Evolutionary conservation across 1,140 invertebrate species (phyloP), one percentile per base, ranked within the genome.

Genomic region (Sinonovacula constricta): DNA sequence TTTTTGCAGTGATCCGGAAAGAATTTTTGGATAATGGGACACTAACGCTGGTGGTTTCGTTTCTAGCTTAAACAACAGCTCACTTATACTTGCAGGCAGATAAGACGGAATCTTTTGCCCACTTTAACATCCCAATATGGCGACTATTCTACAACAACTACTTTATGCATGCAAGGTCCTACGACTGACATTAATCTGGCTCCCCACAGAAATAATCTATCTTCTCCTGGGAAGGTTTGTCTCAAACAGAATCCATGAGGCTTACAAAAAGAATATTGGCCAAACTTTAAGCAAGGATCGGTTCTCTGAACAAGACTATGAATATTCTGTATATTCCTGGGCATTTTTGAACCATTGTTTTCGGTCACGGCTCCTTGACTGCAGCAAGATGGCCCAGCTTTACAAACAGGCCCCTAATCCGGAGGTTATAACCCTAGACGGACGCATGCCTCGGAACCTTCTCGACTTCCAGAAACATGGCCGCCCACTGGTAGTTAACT

Each of bases 401-500:
- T 31, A 36, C 7, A 15, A 56, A 24, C 3, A 28, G 56, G 70
- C 70, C 7, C 59, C 59, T 14, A 74, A 63, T 54, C 4, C 60
- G 49, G 36, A 49, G 5, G 70, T 74, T 34, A 15, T 74, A 18
- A 24, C 39, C 12, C n/a, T 74, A 24, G 70, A 51, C 18, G 39
- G n/a, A 36, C 18, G 45, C 39, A 30, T 34, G 26, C 18, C 57
- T 7, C 18, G 15, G 15, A 81, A 70, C 1, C 39, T 87, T 31
- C 33, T 83, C 0, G 80, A 85, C 49, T 77, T 79, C 68, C 54
- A 71, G 51, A 69, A 34, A 14, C 26, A 36, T 14, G 80, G 69
- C 24, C 76, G 86, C 1, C 84, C 84, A 53, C 79, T 87, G 10
- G 84, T 86, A n/a, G n/a, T n/a, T n/a, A n/a, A n/a, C n/a, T n/a